Evolutionary conservation across 2,113 vertebrate genomes (phyloP).

Genomic region (Nannospalax galili): DNA sequence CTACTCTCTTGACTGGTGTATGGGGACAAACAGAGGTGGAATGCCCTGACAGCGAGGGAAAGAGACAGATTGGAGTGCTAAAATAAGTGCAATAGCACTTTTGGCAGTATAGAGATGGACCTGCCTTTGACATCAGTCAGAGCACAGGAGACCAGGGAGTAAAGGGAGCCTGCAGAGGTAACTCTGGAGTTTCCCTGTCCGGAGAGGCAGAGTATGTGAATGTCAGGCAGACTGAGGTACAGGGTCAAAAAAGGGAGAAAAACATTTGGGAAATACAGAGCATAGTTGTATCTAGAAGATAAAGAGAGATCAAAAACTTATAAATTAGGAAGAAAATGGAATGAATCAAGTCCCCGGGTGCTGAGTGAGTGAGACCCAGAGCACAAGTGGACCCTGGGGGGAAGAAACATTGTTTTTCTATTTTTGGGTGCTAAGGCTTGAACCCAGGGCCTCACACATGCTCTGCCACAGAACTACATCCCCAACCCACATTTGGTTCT

Average conservation of each 20-base stretch:
- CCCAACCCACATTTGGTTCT: background rate
- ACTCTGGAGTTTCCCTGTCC: background rate
- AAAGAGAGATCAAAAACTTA: background rate
- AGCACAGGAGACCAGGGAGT: background rate
- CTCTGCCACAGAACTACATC: background rate
- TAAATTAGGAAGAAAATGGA: background rate
- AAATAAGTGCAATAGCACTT: too few relatives aligned
- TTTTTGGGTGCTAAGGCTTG: background rate
- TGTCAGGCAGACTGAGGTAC: background rate
- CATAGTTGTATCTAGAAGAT: background rate
- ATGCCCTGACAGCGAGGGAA: background rate
- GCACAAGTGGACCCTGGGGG: background rate
- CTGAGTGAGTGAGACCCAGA: background rate
- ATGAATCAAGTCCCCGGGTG: background rate
- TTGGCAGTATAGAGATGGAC: background rate
- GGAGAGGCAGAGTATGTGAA: background rate
- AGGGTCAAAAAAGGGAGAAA: background rate
- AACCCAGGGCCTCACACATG: background rate
- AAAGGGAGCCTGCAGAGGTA: background rate
- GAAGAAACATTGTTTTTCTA: background rate
- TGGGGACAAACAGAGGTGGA: background rate
- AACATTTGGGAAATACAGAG: background rate
- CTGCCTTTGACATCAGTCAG: background rate
- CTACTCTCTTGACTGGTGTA: too few relatives aligned
- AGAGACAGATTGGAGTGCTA: background rate